Percentiles rank a stretch among this genome's conserved stretches.
phyloP scores from a whole-genome alignment of 2,797 vertebrate species.

The Catostomus latipinnis region DNA sequence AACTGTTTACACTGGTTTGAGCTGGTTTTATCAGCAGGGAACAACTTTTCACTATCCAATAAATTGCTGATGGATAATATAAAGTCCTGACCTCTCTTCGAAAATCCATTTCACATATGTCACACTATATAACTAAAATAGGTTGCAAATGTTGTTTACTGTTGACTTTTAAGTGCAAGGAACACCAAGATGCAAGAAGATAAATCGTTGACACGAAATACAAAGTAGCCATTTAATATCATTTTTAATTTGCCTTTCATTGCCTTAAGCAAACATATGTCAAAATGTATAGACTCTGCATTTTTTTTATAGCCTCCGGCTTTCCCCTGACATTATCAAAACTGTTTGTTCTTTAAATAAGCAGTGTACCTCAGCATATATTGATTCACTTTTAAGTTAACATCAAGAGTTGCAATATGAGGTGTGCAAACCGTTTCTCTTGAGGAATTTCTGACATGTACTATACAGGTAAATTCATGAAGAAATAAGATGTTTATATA shows the following conservation, averaged over 20 bases:
- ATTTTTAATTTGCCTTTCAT: not conserved
- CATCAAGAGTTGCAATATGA: not conserved
- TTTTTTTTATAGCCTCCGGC: not conserved
- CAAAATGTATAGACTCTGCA: not conserved
- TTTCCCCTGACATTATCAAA: constrained; percentile 1
- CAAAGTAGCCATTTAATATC: not conserved
- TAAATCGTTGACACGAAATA: not conserved
- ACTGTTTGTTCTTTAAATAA: constrained; percentile 20
- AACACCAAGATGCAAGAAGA: not conserved
- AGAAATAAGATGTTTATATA: not conserved
- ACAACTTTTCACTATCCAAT: too few species aligned
- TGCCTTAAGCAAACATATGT: not conserved
- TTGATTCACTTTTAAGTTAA: constrained; percentile 13
- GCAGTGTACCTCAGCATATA: not conserved
- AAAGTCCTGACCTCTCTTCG: too few species aligned
- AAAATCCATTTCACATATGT: too few species aligned
- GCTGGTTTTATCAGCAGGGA: too few species aligned
- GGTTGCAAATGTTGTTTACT: too few species aligned
- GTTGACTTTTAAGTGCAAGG: too few species aligned
- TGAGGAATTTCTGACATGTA: not conserved
- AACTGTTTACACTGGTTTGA: too few species aligned
- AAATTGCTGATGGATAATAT: too few species aligned
- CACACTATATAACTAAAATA: too few species aligned
- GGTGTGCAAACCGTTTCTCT: not conserved
- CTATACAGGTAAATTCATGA: constrained; percentile 11